Percentiles rank a stretch among this genome's conserved stretches.
Evolutionary conservation across 1,140 invertebrate species (phyloP).

Genomic region (Ips typographus): DNA sequence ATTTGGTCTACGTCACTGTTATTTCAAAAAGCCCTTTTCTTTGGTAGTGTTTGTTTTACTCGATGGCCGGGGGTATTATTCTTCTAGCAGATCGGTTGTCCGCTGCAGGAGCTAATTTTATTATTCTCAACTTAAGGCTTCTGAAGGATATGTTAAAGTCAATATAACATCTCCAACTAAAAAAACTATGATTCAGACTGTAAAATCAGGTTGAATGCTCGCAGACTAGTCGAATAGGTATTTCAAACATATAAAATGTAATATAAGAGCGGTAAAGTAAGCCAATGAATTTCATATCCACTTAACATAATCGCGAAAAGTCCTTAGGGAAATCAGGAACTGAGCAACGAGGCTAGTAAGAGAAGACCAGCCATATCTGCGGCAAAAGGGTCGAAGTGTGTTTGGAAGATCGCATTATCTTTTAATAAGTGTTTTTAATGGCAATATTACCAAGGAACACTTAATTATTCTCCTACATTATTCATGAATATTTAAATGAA

Average conservation of each 20-base stretch:
- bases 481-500: not conserved
- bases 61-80: constrained; percentile 19
- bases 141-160: not conserved
- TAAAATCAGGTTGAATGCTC: too few species aligned
- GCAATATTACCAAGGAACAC: not conserved
- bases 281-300: constrained; percentile 51
- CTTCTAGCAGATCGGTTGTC: constrained; percentile 8
- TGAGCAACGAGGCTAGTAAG: constrained; percentile 35
- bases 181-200: too few species aligned
- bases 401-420: constrained; percentile 13
- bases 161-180: too few species aligned
- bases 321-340: constrained; percentile 51
- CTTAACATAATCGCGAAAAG: constrained; percentile 51
- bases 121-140: constrained; percentile 13
- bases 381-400: constrained; percentile 8
- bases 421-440: constrained; percentile 12
- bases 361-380: constrained; percentile 15
- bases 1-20: constrained; percentile 20
- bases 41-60: constrained; percentile 22
- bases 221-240: not conserved
- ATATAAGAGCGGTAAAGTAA: constrained; percentile 29
- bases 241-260: constrained; percentile 1
- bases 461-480: not conserved
- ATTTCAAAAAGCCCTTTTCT: constrained; percentile 27
- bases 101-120: constrained; percentile 11